phyloP scores from a whole-genome alignment of 2,113 vertebrate species.

The Dasyurus viverrinus region DNA sequence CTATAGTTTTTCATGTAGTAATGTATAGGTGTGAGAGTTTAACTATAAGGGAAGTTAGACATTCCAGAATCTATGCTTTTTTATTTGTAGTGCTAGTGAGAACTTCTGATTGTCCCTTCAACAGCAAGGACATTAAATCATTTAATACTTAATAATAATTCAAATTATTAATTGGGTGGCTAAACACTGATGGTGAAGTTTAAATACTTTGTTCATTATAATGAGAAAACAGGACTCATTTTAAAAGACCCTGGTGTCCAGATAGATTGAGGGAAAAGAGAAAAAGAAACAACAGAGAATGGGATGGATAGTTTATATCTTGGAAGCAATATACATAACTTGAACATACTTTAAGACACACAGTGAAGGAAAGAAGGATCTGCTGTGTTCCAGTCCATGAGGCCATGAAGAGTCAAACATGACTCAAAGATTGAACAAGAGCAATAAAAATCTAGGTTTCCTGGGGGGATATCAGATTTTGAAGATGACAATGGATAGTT shows the following conservation, averaged over 20 bases:
- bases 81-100: not conserved
- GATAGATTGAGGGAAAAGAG: no score
- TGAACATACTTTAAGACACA: not conserved
- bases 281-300: no score
- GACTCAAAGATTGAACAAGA: not conserved
- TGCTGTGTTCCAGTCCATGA: not conserved
- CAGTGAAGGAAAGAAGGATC: not conserved
- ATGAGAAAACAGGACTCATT: not conserved
- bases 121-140: not conserved
- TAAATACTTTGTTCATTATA: not conserved
- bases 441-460: not conserved
- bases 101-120: not conserved
- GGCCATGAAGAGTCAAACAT: not conserved
- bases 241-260: no score
- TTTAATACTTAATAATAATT: not conserved
- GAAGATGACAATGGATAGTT: not conserved
- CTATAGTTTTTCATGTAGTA: not conserved
- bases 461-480: not conserved
- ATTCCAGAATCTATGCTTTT: not conserved
- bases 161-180: not conserved
- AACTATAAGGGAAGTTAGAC: not conserved
- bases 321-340: not conserved
- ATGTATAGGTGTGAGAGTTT: not conserved
- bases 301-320: not conserved
- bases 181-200: not conserved